Percentiles rank a stretch among this genome's conserved stretches.
Evolutionary conservation across 37 sponge, comb jelly and placozoan genomes (phyloP).

Genomic region (Axinella damicornis): DNA sequence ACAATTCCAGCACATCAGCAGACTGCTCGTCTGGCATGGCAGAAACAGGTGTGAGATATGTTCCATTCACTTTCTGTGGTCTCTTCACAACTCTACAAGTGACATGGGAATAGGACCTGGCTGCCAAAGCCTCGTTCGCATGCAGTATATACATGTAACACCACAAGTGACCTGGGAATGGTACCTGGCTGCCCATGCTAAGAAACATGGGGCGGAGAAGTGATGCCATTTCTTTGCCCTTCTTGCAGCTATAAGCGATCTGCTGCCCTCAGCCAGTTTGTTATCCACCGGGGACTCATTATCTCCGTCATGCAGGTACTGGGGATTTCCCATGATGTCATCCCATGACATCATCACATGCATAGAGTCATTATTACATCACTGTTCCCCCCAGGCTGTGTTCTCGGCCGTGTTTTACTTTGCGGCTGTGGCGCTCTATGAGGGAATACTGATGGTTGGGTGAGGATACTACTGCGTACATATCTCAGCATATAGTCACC

Average conservation of each 20-base stretch:
- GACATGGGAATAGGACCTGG: too few relatives aligned
- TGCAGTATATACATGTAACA: too few relatives aligned
- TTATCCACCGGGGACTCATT: conserved; percentile 94
- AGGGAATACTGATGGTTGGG: conserved; percentile 96
- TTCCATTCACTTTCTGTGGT: too few relatives aligned
- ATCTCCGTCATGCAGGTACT: conserved; percentile 96
- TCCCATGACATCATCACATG: not conserved
- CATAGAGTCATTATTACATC: not conserved
- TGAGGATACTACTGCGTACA: conserved; percentile 39
- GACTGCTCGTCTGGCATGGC: conserved; percentile 95
- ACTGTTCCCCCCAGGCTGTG: conserved; percentile 69
- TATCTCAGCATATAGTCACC: not conserved
- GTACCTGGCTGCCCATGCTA: too few relatives aligned
- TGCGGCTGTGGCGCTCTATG: conserved; percentile 93
- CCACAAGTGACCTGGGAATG: too few relatives aligned
- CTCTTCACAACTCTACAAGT: too few relatives aligned
- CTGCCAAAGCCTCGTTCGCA: too few relatives aligned
- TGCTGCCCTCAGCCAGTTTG: conserved; percentile 95
- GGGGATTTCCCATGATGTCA: not conserved
- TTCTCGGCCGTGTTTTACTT: conserved; percentile 92
- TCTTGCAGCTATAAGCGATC: conserved; percentile 90
- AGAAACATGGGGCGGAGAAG: too few relatives aligned
- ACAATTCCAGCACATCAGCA: conserved; percentile 85
- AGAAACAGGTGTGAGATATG: conserved; percentile 97
- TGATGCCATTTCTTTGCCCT: too few relatives aligned